These are phyloP conservation scores for Coregonus sp. DNA, from an alignment of 2,797 vertebrate genomes.

Conservation along the genomic window DNA sequence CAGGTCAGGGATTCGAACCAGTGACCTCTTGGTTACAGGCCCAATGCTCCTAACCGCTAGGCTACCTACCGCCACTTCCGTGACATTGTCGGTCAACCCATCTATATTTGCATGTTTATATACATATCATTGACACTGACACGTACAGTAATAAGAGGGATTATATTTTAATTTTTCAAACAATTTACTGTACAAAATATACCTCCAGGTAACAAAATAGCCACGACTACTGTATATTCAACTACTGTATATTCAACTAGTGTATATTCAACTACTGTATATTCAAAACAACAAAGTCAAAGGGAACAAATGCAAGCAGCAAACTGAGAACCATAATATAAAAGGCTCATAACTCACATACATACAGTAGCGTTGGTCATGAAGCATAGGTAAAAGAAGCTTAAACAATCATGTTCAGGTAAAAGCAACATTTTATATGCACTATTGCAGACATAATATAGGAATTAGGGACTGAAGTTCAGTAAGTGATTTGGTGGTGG, in stretches of 20 bases:
- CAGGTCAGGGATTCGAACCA: too few relatives aligned
- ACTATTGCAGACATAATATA: constrained; percentile 31
- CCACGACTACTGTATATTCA: constrained; percentile 55
- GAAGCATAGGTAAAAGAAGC: constrained; percentile 37
- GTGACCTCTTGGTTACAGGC: too few relatives aligned
- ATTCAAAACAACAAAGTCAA: constrained; percentile 58
- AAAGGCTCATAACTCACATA: constrained; percentile 36
- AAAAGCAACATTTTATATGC: constrained; percentile 40
- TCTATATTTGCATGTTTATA: neutral
- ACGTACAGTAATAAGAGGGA: constrained; percentile 38
- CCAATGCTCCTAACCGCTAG: too few relatives aligned
- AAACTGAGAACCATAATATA: constrained; percentile 48
- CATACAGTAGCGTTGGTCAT: constrained; percentile 26
- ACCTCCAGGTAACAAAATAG: constrained; percentile 75
- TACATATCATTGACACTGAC: neutral
- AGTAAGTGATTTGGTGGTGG: neutral
- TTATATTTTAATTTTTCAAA: constrained; percentile 69
- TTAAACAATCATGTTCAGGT: constrained; percentile 25
- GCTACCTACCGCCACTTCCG: too few relatives aligned
- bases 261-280: constrained; percentile 21
- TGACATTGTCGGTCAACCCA: too few relatives aligned
- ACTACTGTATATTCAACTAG: constrained; percentile 35
- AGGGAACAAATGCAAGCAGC: constrained; percentile 50
- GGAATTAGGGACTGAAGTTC: neutral
- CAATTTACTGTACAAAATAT: constrained; percentile 76